Evolutionary conservation across 1,140 invertebrate species (phyloP).

Genomic region (Myzus persicae): DNA sequence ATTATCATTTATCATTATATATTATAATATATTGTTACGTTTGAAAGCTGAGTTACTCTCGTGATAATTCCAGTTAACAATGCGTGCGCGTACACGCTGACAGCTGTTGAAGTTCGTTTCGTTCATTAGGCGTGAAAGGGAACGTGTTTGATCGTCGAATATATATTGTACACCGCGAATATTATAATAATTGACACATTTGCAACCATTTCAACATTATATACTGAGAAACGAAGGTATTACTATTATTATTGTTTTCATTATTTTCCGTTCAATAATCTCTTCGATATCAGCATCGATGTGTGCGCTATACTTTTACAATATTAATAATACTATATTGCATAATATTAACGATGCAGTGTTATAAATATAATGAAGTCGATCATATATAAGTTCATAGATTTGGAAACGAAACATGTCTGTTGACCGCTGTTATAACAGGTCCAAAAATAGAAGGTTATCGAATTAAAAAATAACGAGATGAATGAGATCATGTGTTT

Average conservation of each 20-base stretch:
- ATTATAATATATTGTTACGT: not conserved
- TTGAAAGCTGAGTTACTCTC: not conserved
- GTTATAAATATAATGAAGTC: not conserved
- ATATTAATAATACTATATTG: not conserved
- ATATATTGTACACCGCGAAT: not conserved
- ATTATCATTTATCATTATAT: not conserved
- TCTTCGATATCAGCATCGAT: not conserved
- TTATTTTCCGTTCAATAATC: not conserved
- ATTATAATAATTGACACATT: slow-evolving; percentile 25
- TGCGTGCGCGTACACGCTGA: not conserved
- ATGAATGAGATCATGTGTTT: not conserved
- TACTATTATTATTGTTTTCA: not conserved
- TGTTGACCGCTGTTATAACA: not conserved
- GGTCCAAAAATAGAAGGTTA: not conserved
- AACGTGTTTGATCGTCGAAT: slow-evolving; percentile 25
- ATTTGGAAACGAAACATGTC: not conserved
- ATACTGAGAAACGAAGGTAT: not conserved
- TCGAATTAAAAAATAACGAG: not conserved
- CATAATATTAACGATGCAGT: not conserved
- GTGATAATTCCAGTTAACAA: slow-evolving; percentile 33
- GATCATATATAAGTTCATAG: not conserved
- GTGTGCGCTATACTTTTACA: not conserved
- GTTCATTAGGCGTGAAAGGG: slow-evolving; percentile 34
- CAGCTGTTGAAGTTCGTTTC: slow-evolving; percentile 26
- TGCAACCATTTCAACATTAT: not conserved